Evolutionary conservation across 2,888 invertebrate species (phyloP).

Genomic region (Oscheius sp.): DNA sequence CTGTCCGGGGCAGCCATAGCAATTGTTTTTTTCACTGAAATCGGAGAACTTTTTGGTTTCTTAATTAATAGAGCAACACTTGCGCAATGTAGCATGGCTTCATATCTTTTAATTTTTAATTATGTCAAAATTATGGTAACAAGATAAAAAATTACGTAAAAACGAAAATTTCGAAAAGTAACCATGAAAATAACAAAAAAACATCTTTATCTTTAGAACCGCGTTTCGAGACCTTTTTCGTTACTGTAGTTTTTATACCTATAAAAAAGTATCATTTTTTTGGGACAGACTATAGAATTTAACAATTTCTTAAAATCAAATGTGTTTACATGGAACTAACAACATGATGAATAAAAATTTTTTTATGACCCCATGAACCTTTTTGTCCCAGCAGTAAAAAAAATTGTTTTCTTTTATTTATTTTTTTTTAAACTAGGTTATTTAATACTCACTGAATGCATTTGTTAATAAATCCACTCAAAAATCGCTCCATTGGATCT

Average conservation of each 20-base stretch:
- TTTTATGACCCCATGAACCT: not conserved
- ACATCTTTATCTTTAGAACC: no score
- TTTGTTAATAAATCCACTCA: conserved; percentile 21
- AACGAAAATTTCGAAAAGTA: no score
- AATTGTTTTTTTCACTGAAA: conserved; percentile 9
- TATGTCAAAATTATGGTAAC: no score
- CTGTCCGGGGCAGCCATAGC: conserved; percentile 13
- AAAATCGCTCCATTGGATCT: conserved; percentile 11
- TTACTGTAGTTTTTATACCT: no score
- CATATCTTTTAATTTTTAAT: no score
- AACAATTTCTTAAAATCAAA: not conserved
- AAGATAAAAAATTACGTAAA: no score
- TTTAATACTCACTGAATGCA: conserved; percentile 1
- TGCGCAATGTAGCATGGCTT: no score
- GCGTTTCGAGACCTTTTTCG: no score
- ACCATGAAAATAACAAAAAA: no score
- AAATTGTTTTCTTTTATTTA: not conserved
- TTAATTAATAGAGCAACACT: no score
- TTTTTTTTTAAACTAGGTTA: not conserved
- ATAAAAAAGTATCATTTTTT: no score
- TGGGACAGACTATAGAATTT: not conserved
- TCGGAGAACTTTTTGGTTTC: not conserved
- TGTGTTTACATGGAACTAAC: no score
- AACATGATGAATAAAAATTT: not conserved
- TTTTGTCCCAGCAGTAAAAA: not conserved